Conservation (phyloP, 2,113 vertebrate genomes). For the Callopanchax toddi region DNA sequence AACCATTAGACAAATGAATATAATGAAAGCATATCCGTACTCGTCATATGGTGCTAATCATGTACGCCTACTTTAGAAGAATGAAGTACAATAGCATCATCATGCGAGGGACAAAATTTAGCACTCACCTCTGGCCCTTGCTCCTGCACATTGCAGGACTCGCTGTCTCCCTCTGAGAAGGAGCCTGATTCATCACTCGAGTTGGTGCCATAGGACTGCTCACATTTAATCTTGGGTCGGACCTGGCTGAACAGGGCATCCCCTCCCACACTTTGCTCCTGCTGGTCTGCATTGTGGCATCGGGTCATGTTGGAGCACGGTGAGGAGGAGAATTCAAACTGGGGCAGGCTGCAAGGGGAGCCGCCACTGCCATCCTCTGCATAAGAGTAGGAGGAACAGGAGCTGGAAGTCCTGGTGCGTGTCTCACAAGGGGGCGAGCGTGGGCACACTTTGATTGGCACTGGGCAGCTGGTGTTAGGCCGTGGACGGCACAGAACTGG, state of each 20-base stretch:
- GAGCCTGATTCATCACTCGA: constrained; percentile 98
- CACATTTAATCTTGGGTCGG: constrained; percentile 97
- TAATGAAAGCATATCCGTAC: too few relatives aligned
- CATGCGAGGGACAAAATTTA: constrained; percentile 15
- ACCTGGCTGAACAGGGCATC: constrained; percentile 88
- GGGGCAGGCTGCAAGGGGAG: constrained; percentile 96
- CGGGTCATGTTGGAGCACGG: constrained; percentile 93
- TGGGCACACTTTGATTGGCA: constrained; percentile 99
- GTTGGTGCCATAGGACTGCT: constrained; percentile 99
- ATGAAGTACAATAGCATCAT: constrained; percentile 14
- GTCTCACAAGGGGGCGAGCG: constrained; percentile 96
- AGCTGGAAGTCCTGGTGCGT: constrained; percentile 96
- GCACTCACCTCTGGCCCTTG: constrained; percentile 92
- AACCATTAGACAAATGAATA: too few relatives aligned
- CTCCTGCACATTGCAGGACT: constrained; percentile 95
- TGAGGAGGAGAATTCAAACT: constrained; percentile 97
- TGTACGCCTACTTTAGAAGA: too few relatives aligned
- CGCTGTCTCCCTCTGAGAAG: constrained; percentile 99
- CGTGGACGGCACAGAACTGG: constrained; percentile 87
- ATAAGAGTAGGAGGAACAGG: constrained; percentile 97
- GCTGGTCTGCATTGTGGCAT: constrained; percentile 89
- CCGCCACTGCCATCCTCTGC: constrained; percentile 96
- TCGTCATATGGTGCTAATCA: too few relatives aligned
- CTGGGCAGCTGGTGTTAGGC: constrained; percentile 98
- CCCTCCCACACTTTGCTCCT: constrained; percentile 87